These are phyloP conservation scores for Balearica regulorum DNA, from an alignment of 2,797 vertebrate species.

Conservation along the genomic window DNA sequence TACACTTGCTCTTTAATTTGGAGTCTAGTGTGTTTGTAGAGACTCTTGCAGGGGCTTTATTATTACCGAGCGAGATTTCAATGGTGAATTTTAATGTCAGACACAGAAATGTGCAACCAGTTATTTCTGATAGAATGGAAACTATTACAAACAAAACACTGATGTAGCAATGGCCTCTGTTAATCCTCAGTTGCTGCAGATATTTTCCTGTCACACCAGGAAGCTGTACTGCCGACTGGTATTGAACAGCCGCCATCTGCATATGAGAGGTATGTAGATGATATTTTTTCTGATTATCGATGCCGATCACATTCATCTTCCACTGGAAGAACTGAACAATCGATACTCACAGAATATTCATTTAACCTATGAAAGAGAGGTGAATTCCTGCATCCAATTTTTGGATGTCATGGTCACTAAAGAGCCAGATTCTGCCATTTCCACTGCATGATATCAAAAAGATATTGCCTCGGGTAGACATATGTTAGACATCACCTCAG, in stretches of 20 bases:
- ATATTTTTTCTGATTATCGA: conserved; percentile 48
- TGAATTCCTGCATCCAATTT: conserved; percentile 56
- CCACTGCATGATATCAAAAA: not conserved
- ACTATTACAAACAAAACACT: conserved; percentile 56
- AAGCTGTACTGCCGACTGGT: not conserved
- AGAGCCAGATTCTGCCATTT: conserved; percentile 40
- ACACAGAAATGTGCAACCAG: conserved; percentile 50
- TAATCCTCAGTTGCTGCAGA: conserved; percentile 43
- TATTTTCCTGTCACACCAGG: conserved; percentile 40
- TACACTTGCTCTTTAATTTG: conserved; percentile 83
- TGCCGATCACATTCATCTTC: conserved; percentile 55
- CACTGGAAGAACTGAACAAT: conserved; percentile 43
- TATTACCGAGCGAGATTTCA: conserved; percentile 67
- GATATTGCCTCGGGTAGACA: not conserved
- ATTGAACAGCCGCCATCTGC: conserved; percentile 13
- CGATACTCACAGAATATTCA: conserved; percentile 53
- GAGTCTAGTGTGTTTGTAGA: conserved; percentile 79
- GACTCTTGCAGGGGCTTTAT: conserved; percentile 80
- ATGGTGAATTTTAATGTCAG: conserved; percentile 67
- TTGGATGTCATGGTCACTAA: conserved; percentile 45
- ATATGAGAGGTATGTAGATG: conserved; percentile 26
- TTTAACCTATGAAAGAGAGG: conserved; percentile 54
- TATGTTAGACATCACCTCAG: not conserved
- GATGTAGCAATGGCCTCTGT: conserved; percentile 25
- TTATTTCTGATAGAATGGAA: conserved; percentile 63